Percentiles rank a stretch among this genome's conserved stretches.
phyloP scores from a whole-genome alignment of 1,140 invertebrate species.

The Aphaenogaster ashmeadi region DNA sequence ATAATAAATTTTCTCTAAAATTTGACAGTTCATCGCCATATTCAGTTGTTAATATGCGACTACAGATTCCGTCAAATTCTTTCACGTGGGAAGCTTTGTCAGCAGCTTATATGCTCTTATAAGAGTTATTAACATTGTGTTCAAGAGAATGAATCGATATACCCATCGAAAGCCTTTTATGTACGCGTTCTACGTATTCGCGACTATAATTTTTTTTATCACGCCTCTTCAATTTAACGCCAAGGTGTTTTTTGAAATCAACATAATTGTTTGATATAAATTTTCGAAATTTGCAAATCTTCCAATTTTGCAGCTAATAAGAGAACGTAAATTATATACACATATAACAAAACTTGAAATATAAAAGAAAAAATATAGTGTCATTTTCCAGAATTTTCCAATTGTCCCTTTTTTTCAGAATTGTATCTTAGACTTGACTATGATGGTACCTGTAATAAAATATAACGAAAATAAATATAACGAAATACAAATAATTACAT shows the following conservation, averaged over 20 bases:
- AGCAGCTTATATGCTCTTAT: conserved; percentile 78
- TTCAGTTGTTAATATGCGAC: conserved; percentile 45
- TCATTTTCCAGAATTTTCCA: background rate
- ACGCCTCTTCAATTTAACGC: conserved; percentile 79
- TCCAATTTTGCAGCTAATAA: background rate
- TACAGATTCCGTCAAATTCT: conserved; percentile 65
- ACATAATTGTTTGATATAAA: conserved; percentile 3
- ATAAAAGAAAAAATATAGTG: conserved; percentile 10
- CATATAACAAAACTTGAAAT: conserved; percentile 21
- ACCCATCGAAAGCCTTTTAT: conserved; percentile 75
- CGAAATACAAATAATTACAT: conserved; percentile 56
- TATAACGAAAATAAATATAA: conserved; percentile 51
- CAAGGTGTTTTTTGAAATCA: conserved; percentile 47
- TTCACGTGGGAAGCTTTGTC: conserved; percentile 81
- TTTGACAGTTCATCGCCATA: conserved; percentile 62
- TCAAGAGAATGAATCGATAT: conserved; percentile 82
- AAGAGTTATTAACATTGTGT: conserved; percentile 80
- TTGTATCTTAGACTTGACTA: conserved; percentile 26
- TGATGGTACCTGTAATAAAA: conserved; percentile 59
- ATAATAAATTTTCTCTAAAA: conserved; percentile 80
- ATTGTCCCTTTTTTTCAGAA: conserved; percentile 4
- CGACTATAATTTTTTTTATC: conserved; percentile 72
- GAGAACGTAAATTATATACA: background rate
- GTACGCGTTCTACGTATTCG: conserved; percentile 77
- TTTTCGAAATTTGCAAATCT: background rate